Conservation (phyloP, 2,113 vertebrate genomes). For the Anseranas semipalmata region DNA sequence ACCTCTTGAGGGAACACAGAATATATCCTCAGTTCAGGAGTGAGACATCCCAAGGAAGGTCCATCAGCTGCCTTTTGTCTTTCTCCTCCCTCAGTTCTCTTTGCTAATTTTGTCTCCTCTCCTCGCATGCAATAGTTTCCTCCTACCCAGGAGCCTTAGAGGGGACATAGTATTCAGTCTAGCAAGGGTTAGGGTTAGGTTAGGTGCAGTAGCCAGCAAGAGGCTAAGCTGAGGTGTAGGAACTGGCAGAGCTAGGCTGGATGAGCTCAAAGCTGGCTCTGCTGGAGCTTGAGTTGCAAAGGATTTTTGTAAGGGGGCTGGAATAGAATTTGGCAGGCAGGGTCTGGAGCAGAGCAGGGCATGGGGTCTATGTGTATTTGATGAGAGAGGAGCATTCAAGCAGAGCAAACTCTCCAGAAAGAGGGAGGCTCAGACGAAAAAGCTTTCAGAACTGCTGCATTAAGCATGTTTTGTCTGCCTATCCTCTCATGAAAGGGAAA, state of each 20-base stretch:
- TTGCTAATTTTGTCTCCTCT: background rate
- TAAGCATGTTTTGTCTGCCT: background rate
- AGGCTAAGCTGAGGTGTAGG: background rate
- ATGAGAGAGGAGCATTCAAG: background rate
- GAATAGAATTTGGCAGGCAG: background rate
- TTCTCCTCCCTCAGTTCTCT: background rate
- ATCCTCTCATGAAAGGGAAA: background rate
- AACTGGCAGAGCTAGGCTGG: background rate
- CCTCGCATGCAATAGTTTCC: background rate
- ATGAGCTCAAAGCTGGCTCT: background rate
- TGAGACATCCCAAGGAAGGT: background rate
- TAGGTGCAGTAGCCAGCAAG: background rate
- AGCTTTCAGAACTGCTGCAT: background rate
- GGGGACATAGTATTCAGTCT: background rate
- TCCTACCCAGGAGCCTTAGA: background rate
- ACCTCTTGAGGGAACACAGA: background rate
- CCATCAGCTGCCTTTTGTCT: background rate
- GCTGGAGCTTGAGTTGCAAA: background rate
- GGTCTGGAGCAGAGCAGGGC: background rate
- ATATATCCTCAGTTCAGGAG: background rate
- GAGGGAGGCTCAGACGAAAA: background rate
- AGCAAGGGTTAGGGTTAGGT: background rate
- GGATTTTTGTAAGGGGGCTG: background rate
- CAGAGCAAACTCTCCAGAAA: background rate
- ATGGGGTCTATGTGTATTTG: fast-evolving